A percentile compares a stretch with the other conserved stretches of the same genome.
Conservation (phyloP, 2,888 invertebrate species). For the Neocrepidodera transversa region DNA sequence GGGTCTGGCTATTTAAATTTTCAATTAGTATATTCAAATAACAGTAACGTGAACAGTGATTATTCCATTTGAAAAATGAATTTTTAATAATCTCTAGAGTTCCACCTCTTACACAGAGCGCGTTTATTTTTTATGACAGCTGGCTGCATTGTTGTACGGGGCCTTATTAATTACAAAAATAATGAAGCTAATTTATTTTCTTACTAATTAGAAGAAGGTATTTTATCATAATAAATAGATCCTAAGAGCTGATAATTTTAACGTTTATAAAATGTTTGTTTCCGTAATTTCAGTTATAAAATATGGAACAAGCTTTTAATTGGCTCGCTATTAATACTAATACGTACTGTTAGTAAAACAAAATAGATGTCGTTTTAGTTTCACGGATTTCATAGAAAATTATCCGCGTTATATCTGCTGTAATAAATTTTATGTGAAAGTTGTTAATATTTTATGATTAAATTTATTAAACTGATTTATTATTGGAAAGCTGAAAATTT, state of each 20-base stretch:
- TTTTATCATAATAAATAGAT: constrained; percentile 40
- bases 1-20: constrained; percentile 13
- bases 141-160: constrained; percentile 35
- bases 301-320: constrained; percentile 28
- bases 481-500: no score
- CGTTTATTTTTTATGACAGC: constrained; percentile 25
- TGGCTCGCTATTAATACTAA: constrained; percentile 24
- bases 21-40: constrained; percentile 22
- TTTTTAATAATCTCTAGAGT: constrained; percentile 15
- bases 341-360: not conserved
- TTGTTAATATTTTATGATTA: not conserved
- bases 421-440: not conserved
- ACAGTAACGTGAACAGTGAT: constrained; percentile 15
- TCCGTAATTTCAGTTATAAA: constrained; percentile 33
- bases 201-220: constrained; percentile 41
- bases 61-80: constrained; percentile 25
- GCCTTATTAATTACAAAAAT: constrained; percentile 42
- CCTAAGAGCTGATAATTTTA: constrained; percentile 35
- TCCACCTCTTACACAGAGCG: constrained; percentile 7
- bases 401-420: not conserved
- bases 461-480: no score
- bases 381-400: not conserved
- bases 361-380: constrained; percentile 13
- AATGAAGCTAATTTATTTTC: constrained; percentile 44
- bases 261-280: constrained; percentile 38